These are phyloP conservation scores for Micropoecilia bifurca DNA, from an alignment of 2,797 vertebrate species.

Conservation along the genomic window DNA sequence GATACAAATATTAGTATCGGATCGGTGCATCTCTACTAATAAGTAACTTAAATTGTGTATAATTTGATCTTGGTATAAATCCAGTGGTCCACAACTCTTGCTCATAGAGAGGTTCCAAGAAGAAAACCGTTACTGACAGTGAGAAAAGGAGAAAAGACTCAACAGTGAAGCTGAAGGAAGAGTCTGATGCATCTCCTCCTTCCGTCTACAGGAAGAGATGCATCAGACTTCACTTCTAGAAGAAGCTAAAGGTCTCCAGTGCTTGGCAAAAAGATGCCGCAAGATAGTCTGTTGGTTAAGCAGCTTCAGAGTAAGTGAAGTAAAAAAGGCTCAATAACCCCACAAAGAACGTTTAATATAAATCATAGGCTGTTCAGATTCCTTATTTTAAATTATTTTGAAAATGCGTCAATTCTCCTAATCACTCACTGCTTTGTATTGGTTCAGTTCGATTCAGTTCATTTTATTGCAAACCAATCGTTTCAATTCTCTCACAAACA, in stretches of 20 bases:
- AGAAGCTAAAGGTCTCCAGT: background rate
- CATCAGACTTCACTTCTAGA: background rate
- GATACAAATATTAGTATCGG: too few relatives aligned
- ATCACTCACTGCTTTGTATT: too few relatives aligned
- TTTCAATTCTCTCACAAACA: too few relatives aligned
- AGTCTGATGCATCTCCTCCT: too few relatives aligned
- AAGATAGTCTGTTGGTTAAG: background rate
- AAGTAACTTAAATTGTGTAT: background rate
- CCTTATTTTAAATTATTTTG: too few relatives aligned
- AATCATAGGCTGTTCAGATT: too few relatives aligned
- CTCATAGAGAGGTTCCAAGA: background rate
- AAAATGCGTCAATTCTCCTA: too few relatives aligned
- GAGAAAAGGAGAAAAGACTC: background rate
- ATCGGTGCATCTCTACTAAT: background rate
- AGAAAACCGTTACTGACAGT: background rate
- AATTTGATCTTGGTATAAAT: background rate
- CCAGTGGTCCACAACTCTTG: background rate
- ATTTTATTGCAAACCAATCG: too few relatives aligned
- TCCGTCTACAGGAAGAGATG: background rate
- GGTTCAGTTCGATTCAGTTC: too few relatives aligned
- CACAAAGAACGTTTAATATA: background rate
- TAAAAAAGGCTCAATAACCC: too few relatives aligned
- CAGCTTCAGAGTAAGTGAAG: background rate
- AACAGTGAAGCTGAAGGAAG: too few relatives aligned
- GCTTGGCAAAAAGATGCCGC: background rate